phyloP scores from a whole-genome alignment of 2,113 vertebrate genomes.

The Tachysurus vachellii region DNA sequence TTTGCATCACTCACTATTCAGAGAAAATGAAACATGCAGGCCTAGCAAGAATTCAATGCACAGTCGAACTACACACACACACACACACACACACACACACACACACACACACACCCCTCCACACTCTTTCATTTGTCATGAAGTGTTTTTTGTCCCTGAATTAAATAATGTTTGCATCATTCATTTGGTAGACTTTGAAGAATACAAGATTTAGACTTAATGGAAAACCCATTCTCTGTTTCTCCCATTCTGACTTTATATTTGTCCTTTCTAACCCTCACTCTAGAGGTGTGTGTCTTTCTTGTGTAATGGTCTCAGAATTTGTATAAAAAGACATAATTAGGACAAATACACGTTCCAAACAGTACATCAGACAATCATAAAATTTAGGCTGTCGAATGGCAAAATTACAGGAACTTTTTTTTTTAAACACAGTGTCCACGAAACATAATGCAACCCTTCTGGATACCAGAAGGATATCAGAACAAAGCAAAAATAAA shows the following conservation, averaged over 20 bases:
- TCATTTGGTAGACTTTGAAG: neutral
- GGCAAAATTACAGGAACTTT: neutral
- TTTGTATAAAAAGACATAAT: neutral
- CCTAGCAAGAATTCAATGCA: neutral
- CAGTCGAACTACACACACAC: neutral
- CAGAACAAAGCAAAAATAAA: neutral
- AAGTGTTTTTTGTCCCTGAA: neutral
- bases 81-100: neutral
- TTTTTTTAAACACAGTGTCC: constrained; percentile 12
- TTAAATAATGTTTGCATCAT: neutral
- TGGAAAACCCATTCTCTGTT: neutral
- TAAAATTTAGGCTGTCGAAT: neutral
- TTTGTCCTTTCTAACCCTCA: neutral
- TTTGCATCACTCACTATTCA: constrained; percentile 19
- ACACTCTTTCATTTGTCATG: neutral
- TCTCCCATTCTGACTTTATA: neutral
- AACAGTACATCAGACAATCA: neutral
- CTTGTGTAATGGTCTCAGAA: neutral
- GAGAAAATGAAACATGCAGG: neutral
- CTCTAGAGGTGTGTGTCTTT: neutral
- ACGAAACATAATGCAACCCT: neutral
- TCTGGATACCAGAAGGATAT: neutral
- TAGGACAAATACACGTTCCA: constrained; percentile 3
- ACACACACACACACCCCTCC: neutral
- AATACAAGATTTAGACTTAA: neutral